These are phyloP conservation scores for Trichopria drosophilae DNA, from an alignment of 2,888 invertebrate species.

Conservation along the genomic window DNA sequence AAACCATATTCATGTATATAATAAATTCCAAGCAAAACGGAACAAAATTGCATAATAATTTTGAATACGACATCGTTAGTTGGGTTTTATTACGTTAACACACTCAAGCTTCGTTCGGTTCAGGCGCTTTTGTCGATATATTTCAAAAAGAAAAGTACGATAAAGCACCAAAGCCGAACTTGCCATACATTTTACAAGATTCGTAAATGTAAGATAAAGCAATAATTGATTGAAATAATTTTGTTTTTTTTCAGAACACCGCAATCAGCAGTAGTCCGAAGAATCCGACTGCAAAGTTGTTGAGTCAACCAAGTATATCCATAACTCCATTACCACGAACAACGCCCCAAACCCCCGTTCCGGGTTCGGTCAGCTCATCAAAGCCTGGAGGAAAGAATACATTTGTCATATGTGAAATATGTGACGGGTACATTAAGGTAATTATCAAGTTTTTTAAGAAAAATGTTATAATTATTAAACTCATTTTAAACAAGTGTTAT, in stretches of 20 bases:
- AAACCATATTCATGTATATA: no score
- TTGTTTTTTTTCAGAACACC: conserved; percentile 50
- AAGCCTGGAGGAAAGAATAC: conserved; percentile 69
- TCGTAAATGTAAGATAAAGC: no score
- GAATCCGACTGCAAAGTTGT: conserved; percentile 58
- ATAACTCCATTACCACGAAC: conserved; percentile 83
- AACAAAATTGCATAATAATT: no score
- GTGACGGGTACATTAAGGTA: conserved; percentile 91
- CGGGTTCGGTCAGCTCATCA: conserved; percentile 54
- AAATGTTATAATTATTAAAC: conserved; percentile 1
- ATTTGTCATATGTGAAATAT: conserved; percentile 94
- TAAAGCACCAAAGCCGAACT: no score
- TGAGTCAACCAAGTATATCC: conserved; percentile 85
- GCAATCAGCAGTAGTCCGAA: conserved; percentile 50
- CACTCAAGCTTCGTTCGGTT: no score
- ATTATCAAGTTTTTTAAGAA: conserved; percentile 19
- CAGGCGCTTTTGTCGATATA: no score
- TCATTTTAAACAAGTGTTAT: background rate
- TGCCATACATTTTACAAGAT: no score
- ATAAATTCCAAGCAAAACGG: no score
- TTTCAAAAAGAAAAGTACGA: no score
- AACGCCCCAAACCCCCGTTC: conserved; percentile 54
- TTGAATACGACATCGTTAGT: no score
- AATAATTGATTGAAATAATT: conserved; percentile 11
- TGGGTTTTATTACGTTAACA: no score